Conservation (phyloP, 2,888 invertebrate genomes). For the Apotomis capreana region DNA sequence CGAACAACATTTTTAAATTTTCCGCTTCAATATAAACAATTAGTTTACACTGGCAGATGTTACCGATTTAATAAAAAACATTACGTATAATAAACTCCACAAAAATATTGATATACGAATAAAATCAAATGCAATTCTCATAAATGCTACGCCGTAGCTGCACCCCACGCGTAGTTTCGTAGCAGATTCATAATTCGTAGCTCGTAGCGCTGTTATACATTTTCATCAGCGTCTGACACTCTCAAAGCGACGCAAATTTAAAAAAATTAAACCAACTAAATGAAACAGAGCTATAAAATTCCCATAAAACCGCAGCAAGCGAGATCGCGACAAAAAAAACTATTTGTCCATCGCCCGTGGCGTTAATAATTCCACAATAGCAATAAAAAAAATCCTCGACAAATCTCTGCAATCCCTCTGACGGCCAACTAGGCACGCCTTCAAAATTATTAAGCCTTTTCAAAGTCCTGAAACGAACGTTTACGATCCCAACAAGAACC, state of each 20-base stretch:
- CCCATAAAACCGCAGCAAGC: slow-evolving; percentile 24
- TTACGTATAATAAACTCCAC: no score
- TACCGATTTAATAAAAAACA: no score
- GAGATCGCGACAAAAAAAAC: slow-evolving; percentile 51
- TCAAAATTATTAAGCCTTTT: slow-evolving; percentile 79
- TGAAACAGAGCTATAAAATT: slow-evolving; percentile 19
- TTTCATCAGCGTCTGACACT: not conserved
- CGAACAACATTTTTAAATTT: no score
- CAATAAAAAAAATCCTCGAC: slow-evolving; percentile 75
- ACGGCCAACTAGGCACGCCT: slow-evolving; percentile 79
- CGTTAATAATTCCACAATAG: slow-evolving; percentile 72
- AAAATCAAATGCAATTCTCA: no score
- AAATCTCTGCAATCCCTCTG: slow-evolving; percentile 75
- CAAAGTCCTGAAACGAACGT: slow-evolving; percentile 48
- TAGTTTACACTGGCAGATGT: no score
- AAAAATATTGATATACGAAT: no score
- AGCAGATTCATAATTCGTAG: not conserved
- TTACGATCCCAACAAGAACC: slow-evolving; percentile 47
- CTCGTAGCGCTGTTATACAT: not conserved
- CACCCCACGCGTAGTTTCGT: not conserved
- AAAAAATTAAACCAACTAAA: slow-evolving; percentile 8
- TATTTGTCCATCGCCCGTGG: slow-evolving; percentile 65
- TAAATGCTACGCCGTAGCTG: not conserved
- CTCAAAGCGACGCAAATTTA: not conserved
- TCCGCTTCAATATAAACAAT: no score